These are phyloP conservation scores for Sinonovacula constricta DNA, from an alignment of 1,140 invertebrate species.

Conservation along the genomic window DNA sequence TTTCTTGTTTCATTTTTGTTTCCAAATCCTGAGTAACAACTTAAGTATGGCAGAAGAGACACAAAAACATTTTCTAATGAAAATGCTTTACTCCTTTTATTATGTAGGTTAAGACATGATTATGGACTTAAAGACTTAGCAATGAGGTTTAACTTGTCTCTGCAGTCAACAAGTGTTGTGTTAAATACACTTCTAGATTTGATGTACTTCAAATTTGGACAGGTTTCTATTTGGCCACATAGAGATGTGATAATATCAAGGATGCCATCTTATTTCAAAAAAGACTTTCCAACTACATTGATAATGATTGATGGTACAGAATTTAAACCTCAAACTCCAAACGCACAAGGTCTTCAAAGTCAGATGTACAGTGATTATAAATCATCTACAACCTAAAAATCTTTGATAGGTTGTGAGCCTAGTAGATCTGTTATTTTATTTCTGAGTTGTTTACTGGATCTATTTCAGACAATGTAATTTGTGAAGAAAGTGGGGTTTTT, in stretches of 20 bases:
- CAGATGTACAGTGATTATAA: slow-evolving; percentile 59
- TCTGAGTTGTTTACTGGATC: slow-evolving; percentile 48
- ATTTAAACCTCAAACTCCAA: slow-evolving; percentile 45
- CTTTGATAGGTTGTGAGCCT: too few relatives aligned
- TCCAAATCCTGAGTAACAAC: neutral
- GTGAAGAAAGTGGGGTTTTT: slow-evolving; percentile 45
- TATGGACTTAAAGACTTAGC: too few relatives aligned
- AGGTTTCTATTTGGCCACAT: too few relatives aligned
- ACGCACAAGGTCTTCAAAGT: slow-evolving; percentile 41
- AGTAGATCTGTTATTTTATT: slow-evolving; percentile 54
- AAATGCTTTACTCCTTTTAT: too few relatives aligned
- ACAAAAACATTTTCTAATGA: slow-evolving; percentile 47
- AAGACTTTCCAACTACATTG: too few relatives aligned
- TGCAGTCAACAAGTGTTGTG: slow-evolving; percentile 43
- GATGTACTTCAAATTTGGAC: too few relatives aligned
- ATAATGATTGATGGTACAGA: slow-evolving; percentile 59
- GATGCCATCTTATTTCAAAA: too few relatives aligned
- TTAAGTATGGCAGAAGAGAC: slow-evolving; percentile 5
- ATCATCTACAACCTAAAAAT: neutral
- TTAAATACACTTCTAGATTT: slow-evolving; percentile 53
- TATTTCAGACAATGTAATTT: too few relatives aligned
- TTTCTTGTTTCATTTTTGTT: neutral
- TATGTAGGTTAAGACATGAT: too few relatives aligned
- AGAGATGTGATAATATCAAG: too few relatives aligned
- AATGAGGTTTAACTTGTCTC: slow-evolving; percentile 40